A percentile compares a stretch with the other conserved stretches of the same genome.
Conservation (phyloP, 2,888 invertebrate genomes). For the Nomada fucata region DNA sequence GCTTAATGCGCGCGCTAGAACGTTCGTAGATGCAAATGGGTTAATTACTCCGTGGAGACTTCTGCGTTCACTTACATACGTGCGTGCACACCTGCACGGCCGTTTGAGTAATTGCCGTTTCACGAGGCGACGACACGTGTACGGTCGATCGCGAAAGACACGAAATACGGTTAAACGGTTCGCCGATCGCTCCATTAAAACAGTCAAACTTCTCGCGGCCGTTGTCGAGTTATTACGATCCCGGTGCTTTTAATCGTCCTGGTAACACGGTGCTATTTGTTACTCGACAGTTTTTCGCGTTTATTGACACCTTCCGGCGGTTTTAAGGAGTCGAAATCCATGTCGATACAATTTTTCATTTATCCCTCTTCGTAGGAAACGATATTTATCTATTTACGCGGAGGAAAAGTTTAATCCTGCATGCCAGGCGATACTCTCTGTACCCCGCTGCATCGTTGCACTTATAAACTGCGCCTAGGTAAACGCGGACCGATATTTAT, state of each 20-base stretch:
- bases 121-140: conserved; percentile 49
- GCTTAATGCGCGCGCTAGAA: conserved; percentile 43
- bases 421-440: too few relatives aligned
- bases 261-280: neutral
- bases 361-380: too few relatives aligned
- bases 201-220: neutral
- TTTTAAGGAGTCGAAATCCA: too few relatives aligned
- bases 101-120: conserved; percentile 51
- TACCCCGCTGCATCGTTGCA: too few relatives aligned
- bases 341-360: too few relatives aligned
- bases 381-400: too few relatives aligned
- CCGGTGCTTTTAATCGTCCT: neutral
- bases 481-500: too few relatives aligned
- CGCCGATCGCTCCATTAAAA: conserved; percentile 29
- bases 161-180: conserved; percentile 33
- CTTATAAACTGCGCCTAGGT: too few relatives aligned
- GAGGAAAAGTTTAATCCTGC: too few relatives aligned
- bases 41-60: conserved; percentile 57
- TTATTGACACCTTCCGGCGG: too few relatives aligned
- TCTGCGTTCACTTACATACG: conserved; percentile 42
- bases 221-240: conserved; percentile 18
- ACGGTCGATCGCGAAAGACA: conserved; percentile 50
- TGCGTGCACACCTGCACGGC: conserved; percentile 36
- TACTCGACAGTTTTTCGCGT: neutral
- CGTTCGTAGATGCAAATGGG: conserved; percentile 52